Evolutionary conservation across 2,797 vertebrate species (phyloP).

Genomic region (Chelonia mydas): DNA sequence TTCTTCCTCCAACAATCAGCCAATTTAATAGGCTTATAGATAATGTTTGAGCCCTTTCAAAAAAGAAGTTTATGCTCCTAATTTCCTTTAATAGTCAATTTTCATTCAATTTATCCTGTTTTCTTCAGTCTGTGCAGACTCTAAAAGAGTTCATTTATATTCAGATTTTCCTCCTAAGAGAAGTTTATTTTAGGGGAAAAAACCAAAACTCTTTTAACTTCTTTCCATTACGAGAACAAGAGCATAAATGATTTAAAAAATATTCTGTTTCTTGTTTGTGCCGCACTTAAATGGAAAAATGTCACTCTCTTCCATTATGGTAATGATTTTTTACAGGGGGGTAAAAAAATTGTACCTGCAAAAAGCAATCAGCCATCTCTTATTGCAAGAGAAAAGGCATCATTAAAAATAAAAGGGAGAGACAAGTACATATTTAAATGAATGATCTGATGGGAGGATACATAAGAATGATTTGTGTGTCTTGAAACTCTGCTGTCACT

Average conservation of each 20-base stretch:
- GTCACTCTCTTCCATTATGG: slow-evolving; percentile 65
- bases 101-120: slow-evolving; percentile 58
- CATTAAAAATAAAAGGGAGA: slow-evolving; percentile 54
- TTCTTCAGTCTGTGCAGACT: slow-evolving; percentile 34
- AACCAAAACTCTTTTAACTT: slow-evolving; percentile 29
- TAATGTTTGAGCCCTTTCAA: slow-evolving; percentile 44
- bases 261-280: slow-evolving; percentile 35
- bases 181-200: background rate
- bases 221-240: slow-evolving; percentile 40
- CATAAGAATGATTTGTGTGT: slow-evolving; percentile 41
- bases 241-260: slow-evolving; percentile 40
- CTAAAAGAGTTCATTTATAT: slow-evolving; percentile 57
- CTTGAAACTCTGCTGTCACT: slow-evolving; percentile 55
- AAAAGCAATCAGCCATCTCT: slow-evolving; percentile 63
- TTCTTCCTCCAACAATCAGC: slow-evolving; percentile 31
- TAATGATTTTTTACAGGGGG: slow-evolving; percentile 37
- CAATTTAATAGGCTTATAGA: slow-evolving; percentile 49
- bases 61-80: slow-evolving; percentile 45
- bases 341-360: slow-evolving; percentile 36
- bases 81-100: slow-evolving; percentile 68
- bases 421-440: slow-evolving; percentile 59
- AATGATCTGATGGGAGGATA: slow-evolving; percentile 42
- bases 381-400: slow-evolving; percentile 51
- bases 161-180: slow-evolving; percentile 5
- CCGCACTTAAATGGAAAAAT: slow-evolving; percentile 54